A percentile compares a stretch with the other conserved stretches of the same genome.
phyloP scores from a whole-genome alignment of 1,140 invertebrate species.

The Drosophila repletoides region DNA sequence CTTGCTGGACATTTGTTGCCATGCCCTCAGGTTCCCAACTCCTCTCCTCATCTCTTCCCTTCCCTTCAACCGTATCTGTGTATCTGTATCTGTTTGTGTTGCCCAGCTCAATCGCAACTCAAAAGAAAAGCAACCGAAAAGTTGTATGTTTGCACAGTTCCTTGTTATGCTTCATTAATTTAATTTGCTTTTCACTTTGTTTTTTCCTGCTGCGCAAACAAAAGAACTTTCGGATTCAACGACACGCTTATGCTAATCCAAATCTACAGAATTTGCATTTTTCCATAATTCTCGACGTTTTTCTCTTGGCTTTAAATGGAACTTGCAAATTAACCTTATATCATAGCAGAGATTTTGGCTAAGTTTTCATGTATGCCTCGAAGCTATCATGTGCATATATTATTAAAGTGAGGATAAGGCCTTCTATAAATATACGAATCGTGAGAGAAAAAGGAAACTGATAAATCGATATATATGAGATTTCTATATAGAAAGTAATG shows the following conservation, averaged over 20 bases:
- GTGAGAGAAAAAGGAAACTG: no score
- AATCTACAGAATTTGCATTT: conserved; percentile 33
- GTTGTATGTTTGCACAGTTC: conserved; percentile 45
- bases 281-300: conserved; percentile 20
- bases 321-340: conserved; percentile 6
- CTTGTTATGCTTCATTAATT: conserved; percentile 72
- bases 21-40: not conserved
- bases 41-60: not conserved
- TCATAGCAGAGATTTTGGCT: not conserved
- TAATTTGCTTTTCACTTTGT: conserved; percentile 58
- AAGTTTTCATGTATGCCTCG: not conserved
- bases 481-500: no score
- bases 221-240: conserved; percentile 17
- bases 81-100: not conserved
- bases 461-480: no score
- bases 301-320: not conserved
- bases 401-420: not conserved
- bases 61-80: not conserved
- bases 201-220: conserved; percentile 11
- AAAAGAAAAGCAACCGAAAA: conserved; percentile 52
- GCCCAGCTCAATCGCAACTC: conserved; percentile 39
- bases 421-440: no score
- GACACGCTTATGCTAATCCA: conserved; percentile 62
- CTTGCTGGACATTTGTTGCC: not conserved
- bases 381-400: not conserved